Conservation (phyloP, 2,888 invertebrate genomes). For the Caenorhabditis sinica region DNA sequence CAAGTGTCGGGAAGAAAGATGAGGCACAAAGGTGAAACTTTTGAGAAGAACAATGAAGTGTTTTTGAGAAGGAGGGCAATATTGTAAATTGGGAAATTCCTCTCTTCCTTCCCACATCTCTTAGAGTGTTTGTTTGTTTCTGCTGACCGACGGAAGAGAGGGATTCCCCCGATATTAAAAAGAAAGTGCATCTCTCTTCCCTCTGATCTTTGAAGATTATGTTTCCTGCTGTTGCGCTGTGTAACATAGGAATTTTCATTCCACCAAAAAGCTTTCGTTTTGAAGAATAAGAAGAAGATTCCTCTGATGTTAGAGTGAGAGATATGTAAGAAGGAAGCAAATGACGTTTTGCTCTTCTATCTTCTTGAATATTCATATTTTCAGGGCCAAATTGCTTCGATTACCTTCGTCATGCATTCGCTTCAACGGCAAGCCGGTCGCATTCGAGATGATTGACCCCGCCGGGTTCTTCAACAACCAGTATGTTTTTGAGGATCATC, state of each 20-base stretch:
- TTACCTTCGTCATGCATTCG: constrained; percentile 71
- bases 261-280: not conserved
- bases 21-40: not conserved
- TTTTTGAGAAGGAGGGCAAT: not conserved
- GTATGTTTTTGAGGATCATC: constrained; percentile 71
- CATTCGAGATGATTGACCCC: constrained; percentile 75
- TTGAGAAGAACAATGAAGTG: constrained; percentile 28
- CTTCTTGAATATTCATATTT: constrained; percentile 39
- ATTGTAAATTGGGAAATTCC: constrained; percentile 5
- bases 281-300: not conserved
- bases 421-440: constrained; percentile 68
- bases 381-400: constrained; percentile 69
- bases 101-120: not conserved
- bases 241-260: not conserved
- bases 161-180: constrained; percentile 9
- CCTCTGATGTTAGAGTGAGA: not conserved
- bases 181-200: constrained; percentile 29
- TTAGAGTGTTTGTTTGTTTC: constrained; percentile 31
- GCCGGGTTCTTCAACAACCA: constrained; percentile 74
- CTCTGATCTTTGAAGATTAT: constrained; percentile 36
- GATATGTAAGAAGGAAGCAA: not conserved
- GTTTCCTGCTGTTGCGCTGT: constrained; percentile 1
- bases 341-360: not conserved
- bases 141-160: constrained; percentile 1
- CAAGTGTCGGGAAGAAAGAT: not conserved